These are phyloP conservation scores for Buteo buteo DNA, from an alignment of 2,113 vertebrate genomes.

Conservation along the genomic window DNA sequence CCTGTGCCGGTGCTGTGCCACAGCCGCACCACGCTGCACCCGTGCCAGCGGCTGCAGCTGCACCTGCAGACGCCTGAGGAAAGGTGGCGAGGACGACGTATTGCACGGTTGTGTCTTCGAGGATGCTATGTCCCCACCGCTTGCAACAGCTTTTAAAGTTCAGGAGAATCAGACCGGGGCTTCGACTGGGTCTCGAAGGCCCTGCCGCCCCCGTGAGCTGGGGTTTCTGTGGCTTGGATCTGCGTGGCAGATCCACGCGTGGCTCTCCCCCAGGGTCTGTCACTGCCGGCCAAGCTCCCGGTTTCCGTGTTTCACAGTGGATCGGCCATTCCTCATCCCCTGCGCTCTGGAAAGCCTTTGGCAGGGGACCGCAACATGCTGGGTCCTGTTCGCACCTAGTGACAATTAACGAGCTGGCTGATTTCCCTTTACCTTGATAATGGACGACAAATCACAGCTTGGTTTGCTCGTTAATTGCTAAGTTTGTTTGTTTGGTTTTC, in stretches of 20 bases:
- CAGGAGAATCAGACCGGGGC: neutral
- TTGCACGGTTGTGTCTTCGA: neutral
- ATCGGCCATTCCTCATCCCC: neutral
- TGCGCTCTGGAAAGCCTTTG: neutral
- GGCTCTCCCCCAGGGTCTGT: neutral
- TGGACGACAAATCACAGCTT: neutral
- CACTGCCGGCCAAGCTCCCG: neutral
- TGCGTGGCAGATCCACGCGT: rapidly evolving
- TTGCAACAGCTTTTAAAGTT: too few relatives aligned
- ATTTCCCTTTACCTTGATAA: neutral
- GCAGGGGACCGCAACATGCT: neutral
- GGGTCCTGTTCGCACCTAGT: neutral
- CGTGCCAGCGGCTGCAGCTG: rapidly evolving
- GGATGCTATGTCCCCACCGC: neutral
- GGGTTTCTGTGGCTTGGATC: neutral
- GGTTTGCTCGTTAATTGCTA: neutral
- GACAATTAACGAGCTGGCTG: neutral
- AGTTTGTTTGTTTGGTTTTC: neutral
- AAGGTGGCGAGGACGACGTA: rapidly evolving
- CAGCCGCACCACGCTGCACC: neutral
- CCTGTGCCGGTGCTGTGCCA: neutral
- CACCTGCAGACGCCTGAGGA: neutral
- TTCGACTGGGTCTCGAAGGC: too few relatives aligned
- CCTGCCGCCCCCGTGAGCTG: rapidly evolving
- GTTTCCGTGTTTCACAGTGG: rapidly evolving